These are phyloP conservation scores for Apantesis nais DNA, from an alignment of 2,888 invertebrate genomes.

Conservation along the genomic window DNA sequence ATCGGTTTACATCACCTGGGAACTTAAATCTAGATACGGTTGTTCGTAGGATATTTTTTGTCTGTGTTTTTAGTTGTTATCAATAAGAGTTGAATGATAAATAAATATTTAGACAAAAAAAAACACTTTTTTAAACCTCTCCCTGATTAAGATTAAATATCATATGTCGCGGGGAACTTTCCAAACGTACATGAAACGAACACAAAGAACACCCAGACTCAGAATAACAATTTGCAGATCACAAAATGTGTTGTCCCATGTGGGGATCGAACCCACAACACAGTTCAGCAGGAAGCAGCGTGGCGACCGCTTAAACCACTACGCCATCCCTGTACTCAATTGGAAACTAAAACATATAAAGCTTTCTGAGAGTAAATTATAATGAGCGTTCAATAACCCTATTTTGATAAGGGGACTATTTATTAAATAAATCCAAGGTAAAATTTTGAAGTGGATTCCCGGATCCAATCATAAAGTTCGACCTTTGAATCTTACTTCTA, in stretches of 20 bases:
- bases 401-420: background rate
- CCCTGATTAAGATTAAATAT: no score
- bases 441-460: background rate
- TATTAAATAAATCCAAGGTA: background rate
- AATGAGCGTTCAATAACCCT: background rate
- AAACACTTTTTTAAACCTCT: no score
- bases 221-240: no score
- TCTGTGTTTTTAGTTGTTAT: background rate
- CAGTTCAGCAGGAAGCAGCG: no score
- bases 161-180: no score
- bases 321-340: no score
- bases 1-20: background rate
- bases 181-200: no score
- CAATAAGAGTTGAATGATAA: background rate
- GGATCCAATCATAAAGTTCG: background rate
- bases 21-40: background rate
- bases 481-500: background rate
- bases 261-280: no score
- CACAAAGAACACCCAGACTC: no score
- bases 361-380: background rate
- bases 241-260: no score
- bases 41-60: no score
- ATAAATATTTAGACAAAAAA: background rate
- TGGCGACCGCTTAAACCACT: no score
- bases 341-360: background rate